Conservation (phyloP, 1,140 invertebrate species). For the Palaemon carinicauda region DNA sequence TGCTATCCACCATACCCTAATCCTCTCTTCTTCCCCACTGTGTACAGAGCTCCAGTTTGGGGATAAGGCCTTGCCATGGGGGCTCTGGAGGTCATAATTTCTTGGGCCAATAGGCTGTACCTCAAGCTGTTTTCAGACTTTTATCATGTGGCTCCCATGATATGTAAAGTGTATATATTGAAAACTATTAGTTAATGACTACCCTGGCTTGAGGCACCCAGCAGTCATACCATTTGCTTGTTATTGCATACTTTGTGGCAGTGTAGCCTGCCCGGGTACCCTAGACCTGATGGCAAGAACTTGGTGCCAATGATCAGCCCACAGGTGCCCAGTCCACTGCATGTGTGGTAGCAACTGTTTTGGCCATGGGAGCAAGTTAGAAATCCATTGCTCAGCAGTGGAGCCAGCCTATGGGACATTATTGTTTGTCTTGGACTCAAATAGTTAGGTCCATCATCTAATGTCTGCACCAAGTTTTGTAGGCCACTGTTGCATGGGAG, state of each 20-base stretch:
- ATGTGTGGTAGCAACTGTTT: slow-evolving; percentile 8
- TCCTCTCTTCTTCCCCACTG: background rate
- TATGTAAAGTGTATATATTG: slow-evolving; percentile 52
- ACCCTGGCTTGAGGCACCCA: slow-evolving; percentile 30
- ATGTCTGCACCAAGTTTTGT: slow-evolving; percentile 41
- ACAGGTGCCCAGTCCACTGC: slow-evolving; percentile 27
- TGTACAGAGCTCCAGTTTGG: slow-evolving; percentile 38
- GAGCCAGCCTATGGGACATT: slow-evolving; percentile 11
- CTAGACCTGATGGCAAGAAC: slow-evolving; percentile 20
- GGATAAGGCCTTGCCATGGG: background rate
- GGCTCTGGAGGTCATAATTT: slow-evolving; percentile 15
- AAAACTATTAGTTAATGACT: slow-evolving; percentile 51
- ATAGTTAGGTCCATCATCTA: slow-evolving; percentile 34
- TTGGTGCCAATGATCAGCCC: slow-evolving; percentile 21
- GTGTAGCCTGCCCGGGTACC: slow-evolving; percentile 30
- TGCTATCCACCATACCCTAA: background rate
- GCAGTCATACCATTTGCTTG: slow-evolving; percentile 38
- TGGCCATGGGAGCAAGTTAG: background rate
- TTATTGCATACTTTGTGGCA: slow-evolving; percentile 34
- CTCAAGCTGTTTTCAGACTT: slow-evolving; percentile 32
- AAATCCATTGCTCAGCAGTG: slow-evolving; percentile 17
- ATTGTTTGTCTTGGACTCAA: slow-evolving; percentile 26
- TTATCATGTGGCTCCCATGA: slow-evolving; percentile 16
- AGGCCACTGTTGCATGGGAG: slow-evolving; percentile 43
- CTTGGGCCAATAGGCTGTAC: slow-evolving; percentile 27